phyloP scores from a whole-genome alignment of 2,888 invertebrate species.

The Dasypolia templi region DNA sequence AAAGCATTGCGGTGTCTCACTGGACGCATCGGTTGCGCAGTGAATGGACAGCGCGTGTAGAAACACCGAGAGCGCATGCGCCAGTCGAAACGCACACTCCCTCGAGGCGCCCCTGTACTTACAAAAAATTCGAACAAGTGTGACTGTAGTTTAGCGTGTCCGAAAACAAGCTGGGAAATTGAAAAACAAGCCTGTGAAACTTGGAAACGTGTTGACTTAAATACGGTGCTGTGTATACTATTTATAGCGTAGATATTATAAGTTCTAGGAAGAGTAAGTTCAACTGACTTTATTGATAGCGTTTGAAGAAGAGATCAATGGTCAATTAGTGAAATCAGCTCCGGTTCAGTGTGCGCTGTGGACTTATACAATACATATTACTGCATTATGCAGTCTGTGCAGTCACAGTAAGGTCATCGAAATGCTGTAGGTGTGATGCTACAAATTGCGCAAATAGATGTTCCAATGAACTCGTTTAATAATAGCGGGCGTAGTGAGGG shows the following conservation, averaged over 20 bases:
- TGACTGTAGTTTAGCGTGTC: constrained; percentile 70
- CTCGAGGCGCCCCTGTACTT: constrained; percentile 70
- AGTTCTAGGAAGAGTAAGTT: constrained; percentile 45
- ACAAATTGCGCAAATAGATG: constrained; percentile 90
- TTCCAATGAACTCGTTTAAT: constrained; percentile 90
- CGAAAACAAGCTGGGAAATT: constrained; percentile 72
- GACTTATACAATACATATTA: constrained; percentile 52
- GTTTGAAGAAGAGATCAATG: constrained; percentile 57
- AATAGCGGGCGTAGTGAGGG: constrained; percentile 88
- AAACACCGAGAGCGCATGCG: constrained; percentile 85
- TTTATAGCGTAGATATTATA: constrained; percentile 39
- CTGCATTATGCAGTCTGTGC: constrained; percentile 66
- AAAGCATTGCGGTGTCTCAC: constrained; percentile 73
- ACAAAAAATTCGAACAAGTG: constrained; percentile 73
- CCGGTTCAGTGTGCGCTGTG: constrained; percentile 45
- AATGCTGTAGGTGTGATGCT: constrained; percentile 86
- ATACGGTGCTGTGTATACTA: constrained; percentile 18
- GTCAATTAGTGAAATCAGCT: constrained; percentile 58
- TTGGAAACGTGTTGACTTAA: constrained; percentile 45
- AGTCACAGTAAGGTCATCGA: constrained; percentile 85
- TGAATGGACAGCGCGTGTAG: constrained; percentile 86
- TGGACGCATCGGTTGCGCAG: constrained; percentile 85
- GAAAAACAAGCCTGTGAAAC: constrained; percentile 68
- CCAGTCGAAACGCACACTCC: constrained; percentile 84
- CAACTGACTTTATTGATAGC: constrained; percentile 55